Evolutionary conservation across 1,140 invertebrate species (phyloP), one percentile per base, ranked within the genome.

Genomic region (Lanistes nyassanus): DNA sequence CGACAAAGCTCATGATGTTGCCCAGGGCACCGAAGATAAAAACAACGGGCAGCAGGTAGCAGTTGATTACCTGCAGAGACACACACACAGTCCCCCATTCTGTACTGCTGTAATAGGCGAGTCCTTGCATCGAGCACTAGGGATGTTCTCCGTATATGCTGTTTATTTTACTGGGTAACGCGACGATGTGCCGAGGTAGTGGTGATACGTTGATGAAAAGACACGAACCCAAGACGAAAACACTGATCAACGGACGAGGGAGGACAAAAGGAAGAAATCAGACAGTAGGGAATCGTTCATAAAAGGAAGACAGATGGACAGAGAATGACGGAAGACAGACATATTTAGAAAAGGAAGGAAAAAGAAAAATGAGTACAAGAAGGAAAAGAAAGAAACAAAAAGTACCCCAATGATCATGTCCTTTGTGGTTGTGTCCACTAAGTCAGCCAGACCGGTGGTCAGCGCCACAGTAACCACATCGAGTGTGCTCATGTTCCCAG

Each of bases 31-130:
- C 77, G 47, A 74, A 70, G 0, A 78, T 4, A 0, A 77, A 79
- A 6, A 82, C 16, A 39, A 82, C 72, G 19, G 79, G 79, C 42
- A 81, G 75, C 19, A 81, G 65, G 37, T 67, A 81, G 75, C 19
- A 81, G 65, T 67, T 67, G 36, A 67, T 36, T 23, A 36, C 36
- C 65, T 67, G 36, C 9, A 26, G 29, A 64, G 26, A 64, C 62
- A 31, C 23, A 64, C 23, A 29, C n/a, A 29, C 62, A 64, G 19
- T 31, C 7, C 11, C 23, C 11, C 21, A 26, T 21, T 21, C 5
- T 58, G 23, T 21, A 58, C 0, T 31, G 56, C 56, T 31, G 13
- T 11, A 7, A 1, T 23, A 26, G 13, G n/a, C 23, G n/a, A 19
- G 9, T 60, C 56, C 9, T 0, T 11, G 0, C 11, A 58, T 19